A percentile compares a stretch with the other conserved stretches of the same genome.
Evolutionary conservation across 2,888 invertebrate genomes (phyloP).

Genomic region (Tryphoninae sp.): DNA sequence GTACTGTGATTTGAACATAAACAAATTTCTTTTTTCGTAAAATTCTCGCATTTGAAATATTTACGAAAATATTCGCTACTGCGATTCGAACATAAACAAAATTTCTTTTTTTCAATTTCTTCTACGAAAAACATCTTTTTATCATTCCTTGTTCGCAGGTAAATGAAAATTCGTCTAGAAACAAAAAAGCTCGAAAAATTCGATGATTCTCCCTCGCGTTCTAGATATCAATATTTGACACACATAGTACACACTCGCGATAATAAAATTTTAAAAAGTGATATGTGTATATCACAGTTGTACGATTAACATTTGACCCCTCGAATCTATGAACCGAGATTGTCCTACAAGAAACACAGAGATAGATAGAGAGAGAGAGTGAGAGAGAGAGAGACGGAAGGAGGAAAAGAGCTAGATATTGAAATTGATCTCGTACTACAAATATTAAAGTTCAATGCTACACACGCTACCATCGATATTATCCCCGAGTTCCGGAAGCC

Average conservation of each 20-base stretch:
- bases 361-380: too few species aligned
- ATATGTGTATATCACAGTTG: neutral
- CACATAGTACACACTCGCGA: neutral
- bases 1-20: too few species aligned
- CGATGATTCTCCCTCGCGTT: neutral
- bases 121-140: too few species aligned
- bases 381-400: too few species aligned
- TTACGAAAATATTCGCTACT: too few species aligned
- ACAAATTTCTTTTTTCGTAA: neutral
- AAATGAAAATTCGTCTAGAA: neutral
- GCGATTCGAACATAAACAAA: too few species aligned
- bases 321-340: conserved; percentile 32
- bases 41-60: too few species aligned
- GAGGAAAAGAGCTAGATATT: conserved; percentile 14
- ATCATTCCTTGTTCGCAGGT: neutral
- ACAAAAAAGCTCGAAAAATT: neutral
- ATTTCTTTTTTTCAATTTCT: too few species aligned
- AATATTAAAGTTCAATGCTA: conserved; percentile 60
- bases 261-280: neutral
- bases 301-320: conserved; percentile 48
- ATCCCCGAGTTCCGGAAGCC: conserved; percentile 38
- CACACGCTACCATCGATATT: conserved; percentile 2
- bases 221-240: neutral
- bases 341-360: conserved; percentile 13
- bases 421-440: conserved; percentile 25